A percentile compares a stretch with the other conserved stretches of the same genome.
Conservation (phyloP, 2,113 vertebrate genomes). For the Octodon degus region DNA sequence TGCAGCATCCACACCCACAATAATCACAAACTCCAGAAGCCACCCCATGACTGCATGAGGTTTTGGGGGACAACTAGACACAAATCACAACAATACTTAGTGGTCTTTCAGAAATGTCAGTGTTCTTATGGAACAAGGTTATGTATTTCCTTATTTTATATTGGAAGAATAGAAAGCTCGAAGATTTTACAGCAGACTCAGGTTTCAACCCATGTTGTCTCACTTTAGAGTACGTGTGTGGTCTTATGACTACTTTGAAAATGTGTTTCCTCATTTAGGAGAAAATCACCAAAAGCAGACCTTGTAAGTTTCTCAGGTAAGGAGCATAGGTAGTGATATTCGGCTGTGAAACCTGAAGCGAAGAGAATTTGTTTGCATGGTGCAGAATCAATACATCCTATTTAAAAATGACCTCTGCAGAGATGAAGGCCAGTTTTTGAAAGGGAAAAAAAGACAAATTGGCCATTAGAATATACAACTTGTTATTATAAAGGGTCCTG, state of each 20-base stretch:
- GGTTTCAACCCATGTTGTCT: background rate
- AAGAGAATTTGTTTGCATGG: slow-evolving; percentile 30
- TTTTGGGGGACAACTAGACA: too few relatives aligned
- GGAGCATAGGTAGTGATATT: background rate
- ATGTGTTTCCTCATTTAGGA: background rate
- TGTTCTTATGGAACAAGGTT: background rate
- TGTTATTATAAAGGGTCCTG: slow-evolving; percentile 65
- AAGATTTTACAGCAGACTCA: background rate
- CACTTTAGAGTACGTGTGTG: background rate
- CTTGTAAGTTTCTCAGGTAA: background rate
- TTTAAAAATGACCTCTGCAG: slow-evolving; percentile 49
- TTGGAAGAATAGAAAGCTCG: background rate
- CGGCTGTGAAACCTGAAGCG: background rate
- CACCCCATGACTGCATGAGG: too few relatives aligned
- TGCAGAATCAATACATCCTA: background rate
- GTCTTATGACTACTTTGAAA: background rate
- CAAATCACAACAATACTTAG: too few relatives aligned
- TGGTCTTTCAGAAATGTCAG: background rate
- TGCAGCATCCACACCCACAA: too few relatives aligned
- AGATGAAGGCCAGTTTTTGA: slow-evolving; percentile 56
- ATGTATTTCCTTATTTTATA: background rate
- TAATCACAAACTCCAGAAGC: too few relatives aligned
- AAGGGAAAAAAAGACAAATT: slow-evolving; percentile 60
- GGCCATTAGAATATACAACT: slow-evolving; percentile 54
- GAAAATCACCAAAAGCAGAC: background rate